Conservation (phyloP, 2,888 invertebrate species). For the Idaea aversata region DNA sequence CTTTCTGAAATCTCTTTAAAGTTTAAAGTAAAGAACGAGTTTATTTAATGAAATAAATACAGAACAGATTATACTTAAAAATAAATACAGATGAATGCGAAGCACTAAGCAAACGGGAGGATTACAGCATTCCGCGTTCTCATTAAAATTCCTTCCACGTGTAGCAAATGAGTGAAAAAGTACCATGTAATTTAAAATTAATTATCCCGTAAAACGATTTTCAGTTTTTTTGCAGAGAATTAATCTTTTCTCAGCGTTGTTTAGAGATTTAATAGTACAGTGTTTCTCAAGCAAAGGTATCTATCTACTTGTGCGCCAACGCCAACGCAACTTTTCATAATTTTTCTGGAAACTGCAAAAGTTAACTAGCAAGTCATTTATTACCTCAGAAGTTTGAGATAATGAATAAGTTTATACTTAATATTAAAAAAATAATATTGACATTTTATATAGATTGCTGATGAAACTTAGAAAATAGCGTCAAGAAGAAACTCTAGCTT, state of each 20-base stretch:
- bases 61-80: constrained; percentile 11
- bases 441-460: too few species aligned
- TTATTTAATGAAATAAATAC: constrained; percentile 5
- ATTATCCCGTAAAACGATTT: constrained; percentile 24
- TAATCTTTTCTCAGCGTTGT: constrained; percentile 5
- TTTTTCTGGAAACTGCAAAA: too few species aligned
- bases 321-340: too few species aligned
- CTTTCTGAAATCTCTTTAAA: background rate
- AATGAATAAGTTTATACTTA: too few species aligned
- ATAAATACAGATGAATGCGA: background rate
- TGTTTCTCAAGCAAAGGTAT: too few species aligned
- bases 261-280: too few species aligned
- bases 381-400: too few species aligned
- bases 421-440: too few species aligned
- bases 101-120: constrained; percentile 18
- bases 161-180: constrained; percentile 28
- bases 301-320: too few species aligned
- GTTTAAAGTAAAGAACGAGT: background rate
- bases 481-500: too few species aligned
- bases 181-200: constrained; percentile 25
- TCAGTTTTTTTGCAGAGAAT: constrained; percentile 13
- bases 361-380: too few species aligned
- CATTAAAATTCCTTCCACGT: constrained; percentile 26
- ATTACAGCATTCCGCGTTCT: constrained; percentile 21
- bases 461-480: too few species aligned